Conservation (phyloP, 1,140 invertebrate species). For the Megalonaias nervosa region DNA sequence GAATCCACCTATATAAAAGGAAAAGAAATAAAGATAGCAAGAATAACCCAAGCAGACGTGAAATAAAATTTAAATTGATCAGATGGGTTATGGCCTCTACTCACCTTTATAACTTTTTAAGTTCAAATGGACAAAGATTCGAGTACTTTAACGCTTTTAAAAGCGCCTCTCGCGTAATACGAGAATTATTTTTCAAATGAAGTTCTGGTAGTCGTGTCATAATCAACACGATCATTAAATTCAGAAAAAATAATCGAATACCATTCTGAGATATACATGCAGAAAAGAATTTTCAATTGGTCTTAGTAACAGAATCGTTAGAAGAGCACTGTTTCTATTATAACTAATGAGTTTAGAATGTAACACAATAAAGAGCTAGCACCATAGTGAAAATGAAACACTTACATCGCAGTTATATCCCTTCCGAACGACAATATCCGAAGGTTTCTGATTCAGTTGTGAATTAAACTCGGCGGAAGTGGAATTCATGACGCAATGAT, state of each 20-base stretch:
- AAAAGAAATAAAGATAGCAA: neutral
- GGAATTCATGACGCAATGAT: slow-evolving; percentile 59
- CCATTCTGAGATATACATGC: neutral
- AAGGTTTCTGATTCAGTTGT: slow-evolving; percentile 14
- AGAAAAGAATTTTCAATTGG: neutral
- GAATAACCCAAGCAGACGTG: neutral
- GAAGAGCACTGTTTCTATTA: neutral
- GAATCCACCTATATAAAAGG: slow-evolving; percentile 49
- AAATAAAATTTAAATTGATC: neutral
- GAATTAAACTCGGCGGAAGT: slow-evolving; percentile 41
- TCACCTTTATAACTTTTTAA: neutral
- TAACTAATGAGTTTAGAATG: neutral
- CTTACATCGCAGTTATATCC: slow-evolving; percentile 51
- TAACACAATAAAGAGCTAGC: neutral
- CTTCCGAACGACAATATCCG: slow-evolving; percentile 50
- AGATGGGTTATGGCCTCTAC: neutral
- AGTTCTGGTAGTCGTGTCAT: too few relatives aligned
- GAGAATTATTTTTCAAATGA: too few relatives aligned
- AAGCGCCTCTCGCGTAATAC: too few relatives aligned
- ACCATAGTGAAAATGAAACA: neutral
- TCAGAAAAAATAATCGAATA: too few relatives aligned
- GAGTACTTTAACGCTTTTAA: neutral
- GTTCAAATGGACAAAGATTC: neutral
- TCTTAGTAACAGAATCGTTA: neutral
- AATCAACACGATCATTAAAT: too few relatives aligned